phyloP scores from a whole-genome alignment of 2,113 vertebrate genomes.

The Zosterops hypoxanthus region DNA sequence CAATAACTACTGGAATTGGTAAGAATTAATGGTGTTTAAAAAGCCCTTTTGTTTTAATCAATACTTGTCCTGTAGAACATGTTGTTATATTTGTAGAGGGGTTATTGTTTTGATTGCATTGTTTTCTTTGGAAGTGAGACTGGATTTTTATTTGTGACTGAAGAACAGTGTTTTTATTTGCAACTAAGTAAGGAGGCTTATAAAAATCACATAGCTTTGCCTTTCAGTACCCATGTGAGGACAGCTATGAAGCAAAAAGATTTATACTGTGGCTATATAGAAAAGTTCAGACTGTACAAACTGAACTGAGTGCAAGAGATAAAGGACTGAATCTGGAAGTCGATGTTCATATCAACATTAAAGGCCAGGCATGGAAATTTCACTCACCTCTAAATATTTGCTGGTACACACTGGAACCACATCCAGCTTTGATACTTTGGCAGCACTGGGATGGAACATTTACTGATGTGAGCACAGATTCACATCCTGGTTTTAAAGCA shows the following conservation, averaged over 20 bases:
- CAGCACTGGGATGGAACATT: background rate
- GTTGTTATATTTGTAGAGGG: slow-evolving; percentile 52
- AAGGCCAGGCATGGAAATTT: background rate
- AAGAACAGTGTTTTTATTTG: background rate
- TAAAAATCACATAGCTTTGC: background rate
- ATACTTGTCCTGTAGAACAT: slow-evolving; percentile 69
- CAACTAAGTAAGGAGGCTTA: slow-evolving; percentile 5
- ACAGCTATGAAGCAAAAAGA: background rate
- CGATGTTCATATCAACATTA: background rate
- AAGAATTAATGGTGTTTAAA: slow-evolving; percentile 75
- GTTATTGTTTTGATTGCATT: slow-evolving; percentile 54
- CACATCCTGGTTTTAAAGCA: background rate
- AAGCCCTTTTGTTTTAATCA: slow-evolving; percentile 73
- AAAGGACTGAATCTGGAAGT: background rate
- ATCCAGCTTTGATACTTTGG: background rate
- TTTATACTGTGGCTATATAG: background rate
- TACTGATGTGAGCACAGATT: background rate
- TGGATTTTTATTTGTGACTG: background rate
- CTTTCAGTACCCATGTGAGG: background rate
- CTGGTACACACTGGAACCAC: background rate
- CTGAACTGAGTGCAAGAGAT: background rate
- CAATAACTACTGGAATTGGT: slow-evolving; percentile 81
- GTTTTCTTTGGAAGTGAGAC: slow-evolving; percentile 42
- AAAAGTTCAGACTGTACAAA: background rate
- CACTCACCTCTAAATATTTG: background rate